Conservation (phyloP, 2,888 invertebrate genomes). For the Eupeodes latifasciatus region DNA sequence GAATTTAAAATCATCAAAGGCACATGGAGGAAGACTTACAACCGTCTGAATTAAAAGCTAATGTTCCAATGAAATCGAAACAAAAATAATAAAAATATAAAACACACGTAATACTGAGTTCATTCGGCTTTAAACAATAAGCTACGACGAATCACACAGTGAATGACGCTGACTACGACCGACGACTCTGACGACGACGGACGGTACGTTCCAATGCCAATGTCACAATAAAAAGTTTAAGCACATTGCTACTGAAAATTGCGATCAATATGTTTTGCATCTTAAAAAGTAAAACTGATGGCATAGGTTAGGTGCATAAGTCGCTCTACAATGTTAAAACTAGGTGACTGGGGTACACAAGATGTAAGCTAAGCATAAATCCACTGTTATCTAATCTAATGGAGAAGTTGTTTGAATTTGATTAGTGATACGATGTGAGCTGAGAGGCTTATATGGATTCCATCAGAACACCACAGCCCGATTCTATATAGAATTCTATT, state of each 20-base stretch:
- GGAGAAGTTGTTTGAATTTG: slow-evolving; percentile 18
- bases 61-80: slow-evolving; percentile 44
- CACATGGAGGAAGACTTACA: slow-evolving; percentile 57
- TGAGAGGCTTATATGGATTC: slow-evolving; percentile 4
- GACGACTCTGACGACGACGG: neutral
- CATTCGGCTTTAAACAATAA: slow-evolving; percentile 1
- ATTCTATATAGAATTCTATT: neutral
- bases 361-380: neutral
- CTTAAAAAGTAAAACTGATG: neutral
- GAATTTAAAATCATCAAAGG: slow-evolving; percentile 39
- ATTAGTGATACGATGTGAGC: neutral
- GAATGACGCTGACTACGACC: no score
- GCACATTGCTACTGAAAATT: neutral
- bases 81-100: neutral
- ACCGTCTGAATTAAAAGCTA: slow-evolving; percentile 33
- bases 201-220: slow-evolving; percentile 28
- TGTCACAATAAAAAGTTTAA: slow-evolving; percentile 28
- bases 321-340: neutral
- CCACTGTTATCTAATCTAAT: slow-evolving; percentile 17
- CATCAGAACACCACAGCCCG: neutral
- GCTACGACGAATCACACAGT: no score
- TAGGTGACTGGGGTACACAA: slow-evolving; percentile 14
- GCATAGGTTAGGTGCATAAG: no score
- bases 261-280: slow-evolving; percentile 26
- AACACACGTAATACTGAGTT: slow-evolving; percentile 35